Evolutionary conservation across 2,888 invertebrate species (phyloP), one percentile per base, ranked within the genome.

Genomic region (Catocala nupta): DNA sequence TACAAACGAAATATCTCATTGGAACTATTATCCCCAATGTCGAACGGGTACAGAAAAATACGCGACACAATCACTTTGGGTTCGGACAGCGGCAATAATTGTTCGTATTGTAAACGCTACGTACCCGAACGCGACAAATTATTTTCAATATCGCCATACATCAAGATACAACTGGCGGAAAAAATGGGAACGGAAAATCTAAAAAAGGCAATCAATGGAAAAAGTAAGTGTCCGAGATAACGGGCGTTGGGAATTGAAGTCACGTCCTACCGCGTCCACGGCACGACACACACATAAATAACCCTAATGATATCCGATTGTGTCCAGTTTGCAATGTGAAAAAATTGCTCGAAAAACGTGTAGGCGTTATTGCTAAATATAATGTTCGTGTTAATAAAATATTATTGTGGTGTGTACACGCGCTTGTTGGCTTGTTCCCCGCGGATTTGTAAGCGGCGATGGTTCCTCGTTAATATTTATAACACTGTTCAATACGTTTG

Each of bases 271-370:
- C 76, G 77, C 83, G 89, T 86, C 88, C 88, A 76, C 83, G 82
- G 79, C 90, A 89, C 90, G 89, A 81, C 78, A 81, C 78, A 80
- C 86, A 86, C 90, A 90, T 92, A 91, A 92, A 92, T 91, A 91
- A 89, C 88, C 78, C 88, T 92, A 92, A 92, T 91, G 92, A 92
- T 90, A 88, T 88, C 89, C 89, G 89, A 88, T 89, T 89, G 88
- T 87, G 86, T 85, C 84, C 86, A 71, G 78, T 82, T 84, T 81
- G 83, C 81, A 75, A 74, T 77, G 74, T 70, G 73, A 74, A 80
- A 82, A 81, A 81, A 69, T 66, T 71, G 63, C 47, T 53, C 64
- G 75, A 65, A 77, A 80, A 70, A 70, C 63, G 60, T 49, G 64
- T 59, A 49, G 65, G 62, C 68, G 65, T 71, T 75, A 77, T 72